Conservation (phyloP, 2,888 invertebrate genomes). For the Alviniconcha strummeri region DNA sequence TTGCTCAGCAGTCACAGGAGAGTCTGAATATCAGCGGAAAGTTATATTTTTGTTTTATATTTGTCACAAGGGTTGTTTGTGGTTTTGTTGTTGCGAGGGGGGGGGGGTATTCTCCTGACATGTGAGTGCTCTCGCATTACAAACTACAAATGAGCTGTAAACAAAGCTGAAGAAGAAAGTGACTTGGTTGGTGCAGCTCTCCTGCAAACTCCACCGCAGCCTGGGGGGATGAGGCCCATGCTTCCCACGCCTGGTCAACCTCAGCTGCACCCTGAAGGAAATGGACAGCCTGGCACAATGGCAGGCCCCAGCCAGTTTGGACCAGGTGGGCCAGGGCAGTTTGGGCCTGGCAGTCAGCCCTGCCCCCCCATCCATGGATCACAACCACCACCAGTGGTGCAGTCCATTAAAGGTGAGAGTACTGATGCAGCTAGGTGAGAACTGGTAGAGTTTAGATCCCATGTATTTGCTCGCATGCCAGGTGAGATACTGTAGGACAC, state of each 20-base stretch:
- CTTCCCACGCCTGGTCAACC: conserved; percentile 13
- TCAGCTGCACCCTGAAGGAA: conserved; percentile 6
- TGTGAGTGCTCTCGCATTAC: no score
- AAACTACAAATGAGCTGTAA: no score
- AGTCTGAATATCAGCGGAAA: no score
- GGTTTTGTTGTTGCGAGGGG: neutral
- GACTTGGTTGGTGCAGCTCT: conserved; percentile 9
- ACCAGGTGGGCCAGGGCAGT: conserved; percentile 23
- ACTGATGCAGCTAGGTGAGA: no score
- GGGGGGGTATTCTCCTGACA: neutral
- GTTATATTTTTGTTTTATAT: no score
- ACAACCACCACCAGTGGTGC: neutral
- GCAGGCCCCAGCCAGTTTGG: conserved; percentile 25
- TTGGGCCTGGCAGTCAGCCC: neutral
- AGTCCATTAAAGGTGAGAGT: neutral
- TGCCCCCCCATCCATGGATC: neutral
- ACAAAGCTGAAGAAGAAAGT: no score
- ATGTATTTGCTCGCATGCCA: neutral
- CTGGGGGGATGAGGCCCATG: conserved; percentile 14
- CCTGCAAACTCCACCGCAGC: conserved; percentile 18
- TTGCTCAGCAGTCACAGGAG: no score
- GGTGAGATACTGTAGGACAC: no score
- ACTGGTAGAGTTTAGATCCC: neutral
- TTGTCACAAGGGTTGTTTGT: no score
- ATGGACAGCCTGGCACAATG: neutral